A percentile compares a stretch with the other conserved stretches of the same genome.
These are phyloP conservation scores for Rhamphomyia laevipes DNA, from an alignment of 2,888 invertebrate species.

Conservation along the genomic window DNA sequence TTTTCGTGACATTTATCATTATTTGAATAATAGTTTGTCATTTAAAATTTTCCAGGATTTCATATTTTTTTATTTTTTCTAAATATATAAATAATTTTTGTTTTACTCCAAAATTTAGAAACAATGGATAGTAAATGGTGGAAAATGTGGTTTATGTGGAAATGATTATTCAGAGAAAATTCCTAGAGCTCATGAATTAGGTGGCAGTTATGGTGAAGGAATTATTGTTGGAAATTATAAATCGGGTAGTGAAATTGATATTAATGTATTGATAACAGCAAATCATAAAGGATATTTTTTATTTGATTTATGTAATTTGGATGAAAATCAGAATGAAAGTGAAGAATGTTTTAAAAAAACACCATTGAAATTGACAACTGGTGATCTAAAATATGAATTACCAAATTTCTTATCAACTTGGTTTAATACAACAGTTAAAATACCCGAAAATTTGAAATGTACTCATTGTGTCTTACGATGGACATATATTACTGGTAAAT, in stretches of 20 bases:
- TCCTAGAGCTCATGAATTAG: conserved; percentile 43
- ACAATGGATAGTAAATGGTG: conserved; percentile 37
- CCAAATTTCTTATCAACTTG: conserved; percentile 11
- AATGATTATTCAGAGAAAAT: conserved; percentile 36
- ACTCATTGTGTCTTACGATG: conserved; percentile 40
- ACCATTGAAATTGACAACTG: conserved; percentile 22
- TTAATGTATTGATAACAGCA: conserved; percentile 33
- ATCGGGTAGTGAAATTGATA: conserved; percentile 15
- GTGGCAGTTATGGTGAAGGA: conserved; percentile 41
- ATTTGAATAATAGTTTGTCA: no score
- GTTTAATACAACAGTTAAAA: conserved; percentile 18
- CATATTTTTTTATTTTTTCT: no score
- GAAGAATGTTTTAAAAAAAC: conserved; percentile 39
- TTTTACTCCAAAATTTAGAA: conserved; percentile 15
- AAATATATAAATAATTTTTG: neutral
- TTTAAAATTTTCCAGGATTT: no score
- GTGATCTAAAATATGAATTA: conserved; percentile 14
- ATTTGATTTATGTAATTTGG: conserved; percentile 41
- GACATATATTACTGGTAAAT: conserved; percentile 37
- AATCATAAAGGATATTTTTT: conserved; percentile 41
- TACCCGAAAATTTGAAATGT: conserved; percentile 36
- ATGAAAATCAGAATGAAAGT: conserved; percentile 30
- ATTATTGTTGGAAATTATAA: conserved; percentile 37
- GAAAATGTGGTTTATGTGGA: conserved; percentile 45
- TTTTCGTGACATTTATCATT: no score